A percentile compares a stretch with the other conserved stretches of the same genome.
Evolutionary conservation across 2,797 vertebrate species (phyloP).

Genomic region (Percopsis omiscomaycus): DNA sequence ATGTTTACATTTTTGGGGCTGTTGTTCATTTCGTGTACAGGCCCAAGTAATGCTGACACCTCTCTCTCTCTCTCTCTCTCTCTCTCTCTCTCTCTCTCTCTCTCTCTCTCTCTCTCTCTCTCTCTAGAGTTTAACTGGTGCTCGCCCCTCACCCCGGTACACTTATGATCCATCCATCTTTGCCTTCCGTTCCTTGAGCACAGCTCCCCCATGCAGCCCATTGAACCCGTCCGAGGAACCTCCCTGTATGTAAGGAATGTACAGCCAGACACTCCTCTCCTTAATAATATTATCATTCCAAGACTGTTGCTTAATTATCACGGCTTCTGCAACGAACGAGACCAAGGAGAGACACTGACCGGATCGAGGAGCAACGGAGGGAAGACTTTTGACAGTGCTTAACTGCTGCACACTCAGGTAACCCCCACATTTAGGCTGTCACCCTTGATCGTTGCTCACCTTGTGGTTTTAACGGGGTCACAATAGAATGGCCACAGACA

Average conservation of each 20-base stretch:
- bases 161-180: slow-evolving; percentile 88
- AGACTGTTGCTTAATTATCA: slow-evolving; percentile 33
- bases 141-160: slow-evolving; percentile 80
- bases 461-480: slow-evolving; percentile 18
- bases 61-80: slow-evolving; percentile 50
- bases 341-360: slow-evolving; percentile 44
- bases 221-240: slow-evolving; percentile 84
- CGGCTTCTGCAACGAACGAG: slow-evolving; percentile 41
- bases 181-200: slow-evolving; percentile 88
- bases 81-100: slow-evolving; percentile 13
- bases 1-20: too few species aligned
- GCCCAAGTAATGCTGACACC: background rate
- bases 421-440: slow-evolving; percentile 40
- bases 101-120: slow-evolving; percentile 41
- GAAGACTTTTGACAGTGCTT: slow-evolving; percentile 38
- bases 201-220: slow-evolving; percentile 84
- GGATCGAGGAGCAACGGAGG: slow-evolving; percentile 26
- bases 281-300: slow-evolving; percentile 23
- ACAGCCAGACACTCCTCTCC: slow-evolving; percentile 16
- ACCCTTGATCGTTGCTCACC: slow-evolving; percentile 37
- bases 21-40: too few species aligned
- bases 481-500: slow-evolving; percentile 16
- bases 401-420: slow-evolving; percentile 73
- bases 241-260: slow-evolving; percentile 70
- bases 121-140: slow-evolving; percentile 79